Percentiles rank a stretch among this genome's conserved stretches.
Evolutionary conservation across 53 echinoderm and acorn worm species (phyloP).

Genomic region (Apostichopus leukothele): DNA sequence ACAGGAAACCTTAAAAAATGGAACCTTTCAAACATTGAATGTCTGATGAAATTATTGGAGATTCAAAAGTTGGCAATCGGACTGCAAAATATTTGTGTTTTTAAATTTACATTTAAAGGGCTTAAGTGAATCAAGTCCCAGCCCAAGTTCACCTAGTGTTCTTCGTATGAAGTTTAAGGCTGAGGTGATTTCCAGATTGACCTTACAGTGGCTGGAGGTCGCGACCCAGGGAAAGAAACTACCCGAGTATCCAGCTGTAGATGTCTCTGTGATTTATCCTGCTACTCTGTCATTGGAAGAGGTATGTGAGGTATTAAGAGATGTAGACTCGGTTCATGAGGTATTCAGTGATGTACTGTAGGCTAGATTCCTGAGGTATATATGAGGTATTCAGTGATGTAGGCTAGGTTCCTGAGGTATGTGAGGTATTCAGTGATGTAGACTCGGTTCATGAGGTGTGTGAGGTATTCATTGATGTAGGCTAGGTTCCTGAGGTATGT

Average conservation of each 20-base stretch:
- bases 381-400: conserved; percentile 57
- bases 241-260: conserved; percentile 68
- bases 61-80: no score
- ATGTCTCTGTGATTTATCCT: conserved; percentile 73
- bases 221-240: conserved; percentile 55
- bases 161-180: conserved; percentile 59
- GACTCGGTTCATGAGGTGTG: no score
- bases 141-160: not conserved
- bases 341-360: not conserved
- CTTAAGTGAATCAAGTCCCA: conserved; percentile 4
- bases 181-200: conserved; percentile 61
- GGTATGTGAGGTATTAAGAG: conserved; percentile 53
- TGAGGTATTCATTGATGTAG: no score
- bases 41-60: no score
- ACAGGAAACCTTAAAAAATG: no score
- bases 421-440: no score
- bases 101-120: not conserved
- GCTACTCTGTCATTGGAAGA: conserved; percentile 70
- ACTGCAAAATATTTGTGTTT: no score
- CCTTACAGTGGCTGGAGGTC: conserved; percentile 69
- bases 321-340: not conserved
- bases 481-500: no score
- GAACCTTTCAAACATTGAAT: no score
- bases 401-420: no score
- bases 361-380: no score